phyloP scores from a whole-genome alignment of 2,797 vertebrate genomes.

The Anguilla pacifica region DNA sequence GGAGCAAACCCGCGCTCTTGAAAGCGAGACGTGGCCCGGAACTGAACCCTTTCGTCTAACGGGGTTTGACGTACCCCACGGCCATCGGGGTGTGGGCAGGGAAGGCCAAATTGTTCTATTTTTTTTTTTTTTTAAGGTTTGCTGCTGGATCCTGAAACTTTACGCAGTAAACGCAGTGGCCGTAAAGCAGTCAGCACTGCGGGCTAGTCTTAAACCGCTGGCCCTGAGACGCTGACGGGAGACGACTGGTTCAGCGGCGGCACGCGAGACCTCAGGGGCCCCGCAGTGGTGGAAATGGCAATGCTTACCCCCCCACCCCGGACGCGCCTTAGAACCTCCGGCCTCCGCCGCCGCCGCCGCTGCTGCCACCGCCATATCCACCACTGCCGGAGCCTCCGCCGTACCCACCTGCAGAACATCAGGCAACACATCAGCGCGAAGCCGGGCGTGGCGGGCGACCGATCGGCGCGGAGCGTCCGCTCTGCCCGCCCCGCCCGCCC shows the following conservation, averaged over 20 bases:
- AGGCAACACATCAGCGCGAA: background rate
- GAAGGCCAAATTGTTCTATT: background rate
- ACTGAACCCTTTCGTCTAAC: no score
- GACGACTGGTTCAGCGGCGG: background rate
- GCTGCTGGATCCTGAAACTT: constrained; percentile 29
- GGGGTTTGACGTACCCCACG: no score
- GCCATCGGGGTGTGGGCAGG: no score
- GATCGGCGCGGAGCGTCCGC: no score
- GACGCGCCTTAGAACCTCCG: constrained; percentile 77
- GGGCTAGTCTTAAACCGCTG: background rate
- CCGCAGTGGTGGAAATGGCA: background rate
- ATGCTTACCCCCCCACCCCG: constrained; percentile 68
- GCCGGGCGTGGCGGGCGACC: background rate
- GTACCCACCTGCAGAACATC: constrained; percentile 72
- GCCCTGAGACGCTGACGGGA: background rate
- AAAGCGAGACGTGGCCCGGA: background rate
- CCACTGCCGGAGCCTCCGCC: constrained; percentile 60
- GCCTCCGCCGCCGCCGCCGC: constrained; percentile 74
- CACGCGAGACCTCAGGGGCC: background rate
- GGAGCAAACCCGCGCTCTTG: constrained; percentile 28
- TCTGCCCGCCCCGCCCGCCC: no score
- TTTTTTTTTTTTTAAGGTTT: constrained; percentile 31
- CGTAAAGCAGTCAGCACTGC: background rate
- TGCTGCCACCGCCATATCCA: constrained; percentile 57
- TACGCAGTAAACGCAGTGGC: background rate